phyloP scores from a whole-genome alignment of 1,140 invertebrate genomes.

The Drosophila lacteicornis region DNA sequence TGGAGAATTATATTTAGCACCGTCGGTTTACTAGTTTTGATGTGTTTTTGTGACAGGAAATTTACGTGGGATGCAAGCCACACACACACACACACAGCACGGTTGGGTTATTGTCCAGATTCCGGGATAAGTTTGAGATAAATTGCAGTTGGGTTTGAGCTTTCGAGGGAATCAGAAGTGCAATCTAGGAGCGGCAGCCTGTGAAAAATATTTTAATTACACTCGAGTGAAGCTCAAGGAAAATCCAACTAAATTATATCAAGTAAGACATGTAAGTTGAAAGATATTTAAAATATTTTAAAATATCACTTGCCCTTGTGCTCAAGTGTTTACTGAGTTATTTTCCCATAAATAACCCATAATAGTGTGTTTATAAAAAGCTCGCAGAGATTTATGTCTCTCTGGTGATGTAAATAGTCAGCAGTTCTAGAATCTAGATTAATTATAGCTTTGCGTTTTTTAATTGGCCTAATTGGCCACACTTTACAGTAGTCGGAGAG shows the following conservation, averaged over 20 bases:
- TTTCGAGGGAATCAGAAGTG: constrained; percentile 4
- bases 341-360: background rate
- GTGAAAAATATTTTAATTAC: background rate
- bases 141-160: constrained; percentile 23
- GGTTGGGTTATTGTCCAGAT: background rate
- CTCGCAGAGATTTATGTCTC: background rate
- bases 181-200: background rate
- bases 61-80: constrained; percentile 14
- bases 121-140: background rate
- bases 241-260: background rate
- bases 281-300: background rate
- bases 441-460: constrained; percentile 1
- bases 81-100: background rate
- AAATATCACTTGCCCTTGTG: too few species aligned
- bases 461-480: constrained; percentile 1
- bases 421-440: background rate
- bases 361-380: background rate
- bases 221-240: background rate
- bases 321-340: background rate
- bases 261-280: too few species aligned
- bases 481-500: background rate
- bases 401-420: background rate
- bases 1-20: constrained; percentile 6
- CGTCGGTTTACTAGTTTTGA: constrained; percentile 19
- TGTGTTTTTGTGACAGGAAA: constrained; percentile 13